These are phyloP conservation scores for Phaenicophaeus curvirostris DNA, from an alignment of 2,797 vertebrate species.

Conservation along the genomic window DNA sequence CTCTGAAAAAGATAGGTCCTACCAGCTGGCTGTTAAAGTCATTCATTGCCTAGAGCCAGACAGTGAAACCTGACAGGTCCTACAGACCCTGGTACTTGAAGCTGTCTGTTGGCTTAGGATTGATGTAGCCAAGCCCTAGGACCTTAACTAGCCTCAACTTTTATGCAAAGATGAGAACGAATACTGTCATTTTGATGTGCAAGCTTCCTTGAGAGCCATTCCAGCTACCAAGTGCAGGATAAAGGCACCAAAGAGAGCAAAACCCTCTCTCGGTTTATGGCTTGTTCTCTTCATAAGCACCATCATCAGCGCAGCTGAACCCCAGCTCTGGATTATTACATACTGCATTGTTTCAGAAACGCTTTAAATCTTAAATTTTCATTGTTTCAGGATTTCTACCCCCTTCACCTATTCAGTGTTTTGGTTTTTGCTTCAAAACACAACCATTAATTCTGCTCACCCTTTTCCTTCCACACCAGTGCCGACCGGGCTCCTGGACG, in stretches of 20 bases:
- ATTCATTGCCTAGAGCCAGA: not conserved
- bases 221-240: fast-evolving
- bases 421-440: no score
- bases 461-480: slow-evolving; percentile 31
- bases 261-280: fast-evolving
- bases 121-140: not conserved
- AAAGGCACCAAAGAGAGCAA: not conserved
- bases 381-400: not conserved
- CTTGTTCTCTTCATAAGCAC: fast-evolving
- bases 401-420: fast-evolving
- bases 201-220: not conserved
- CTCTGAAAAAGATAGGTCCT: not conserved
- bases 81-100: fast-evolving
- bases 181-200: fast-evolving
- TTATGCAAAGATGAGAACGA: not conserved
- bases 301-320: fast-evolving
- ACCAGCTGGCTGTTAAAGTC: not conserved
- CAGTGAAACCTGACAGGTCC: not conserved
- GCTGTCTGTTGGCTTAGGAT: fast-evolving
- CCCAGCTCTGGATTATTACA: fast-evolving
- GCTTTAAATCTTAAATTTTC: fast-evolving
- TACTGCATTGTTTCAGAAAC: not conserved
- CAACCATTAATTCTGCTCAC: not conserved
- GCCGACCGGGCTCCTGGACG: slow-evolving; percentile 72
- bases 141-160: no score